Conservation (phyloP, 2,797 vertebrate genomes). For the Sitta carolinensis region DNA sequence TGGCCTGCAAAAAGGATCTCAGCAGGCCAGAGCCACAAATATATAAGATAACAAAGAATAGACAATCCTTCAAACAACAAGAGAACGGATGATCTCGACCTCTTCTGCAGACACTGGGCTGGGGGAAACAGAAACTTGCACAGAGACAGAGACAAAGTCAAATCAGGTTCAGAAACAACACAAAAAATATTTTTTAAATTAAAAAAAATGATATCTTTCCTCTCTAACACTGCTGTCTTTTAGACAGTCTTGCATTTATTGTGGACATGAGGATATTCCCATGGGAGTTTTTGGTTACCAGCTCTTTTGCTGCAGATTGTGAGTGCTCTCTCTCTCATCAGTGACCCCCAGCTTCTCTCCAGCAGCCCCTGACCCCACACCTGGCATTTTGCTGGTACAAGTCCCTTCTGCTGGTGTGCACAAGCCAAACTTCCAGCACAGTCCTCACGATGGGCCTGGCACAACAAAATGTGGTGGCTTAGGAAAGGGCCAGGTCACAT, state of each 20-base stretch:
- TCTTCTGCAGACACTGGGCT: too few species aligned
- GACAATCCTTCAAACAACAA: too few species aligned
- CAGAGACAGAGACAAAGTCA: too few species aligned
- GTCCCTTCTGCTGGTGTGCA: not conserved
- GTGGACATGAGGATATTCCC: not conserved
- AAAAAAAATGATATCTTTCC: not conserved
- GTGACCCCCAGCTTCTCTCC: not conserved
- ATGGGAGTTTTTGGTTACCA: not conserved
- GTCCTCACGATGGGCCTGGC: not conserved
- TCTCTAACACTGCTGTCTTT: not conserved
- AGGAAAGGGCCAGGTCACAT: accelerated
- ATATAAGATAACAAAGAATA: too few species aligned
- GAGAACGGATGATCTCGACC: too few species aligned
- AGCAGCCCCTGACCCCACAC: not conserved
- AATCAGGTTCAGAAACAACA: too few species aligned
- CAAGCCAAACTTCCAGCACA: not conserved
- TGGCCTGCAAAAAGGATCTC: too few species aligned
- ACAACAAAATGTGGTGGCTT: not conserved
- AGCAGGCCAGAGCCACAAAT: too few species aligned
- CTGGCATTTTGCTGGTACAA: not conserved
- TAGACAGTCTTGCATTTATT: not conserved
- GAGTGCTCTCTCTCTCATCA: not conserved
- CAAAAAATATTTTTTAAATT: too few species aligned
- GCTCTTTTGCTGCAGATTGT: not conserved
- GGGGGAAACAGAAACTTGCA: too few species aligned